A percentile compares a stretch with the other conserved stretches of the same genome.
Evolutionary conservation across 2,888 invertebrate species (phyloP).

Genomic region (Lithophane ornitopus): DNA sequence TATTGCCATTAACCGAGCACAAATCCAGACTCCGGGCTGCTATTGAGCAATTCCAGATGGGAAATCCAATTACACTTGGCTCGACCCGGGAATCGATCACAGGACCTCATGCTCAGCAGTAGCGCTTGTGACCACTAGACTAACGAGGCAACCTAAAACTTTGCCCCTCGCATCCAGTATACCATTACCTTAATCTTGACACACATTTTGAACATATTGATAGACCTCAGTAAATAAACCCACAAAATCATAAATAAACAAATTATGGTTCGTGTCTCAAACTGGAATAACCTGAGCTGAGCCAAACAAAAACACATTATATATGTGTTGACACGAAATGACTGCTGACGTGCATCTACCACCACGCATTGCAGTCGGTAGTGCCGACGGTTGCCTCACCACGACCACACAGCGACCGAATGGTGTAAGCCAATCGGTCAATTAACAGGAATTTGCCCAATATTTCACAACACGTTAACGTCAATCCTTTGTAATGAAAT

Average conservation of each 20-base stretch:
- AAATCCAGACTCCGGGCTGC: too few species aligned
- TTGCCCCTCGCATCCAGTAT: neutral
- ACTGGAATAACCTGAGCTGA: conserved; percentile 1
- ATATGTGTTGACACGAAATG: conserved; percentile 45
- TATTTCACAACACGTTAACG: conserved; percentile 60
- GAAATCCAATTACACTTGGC: too few species aligned
- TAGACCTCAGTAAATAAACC: neutral
- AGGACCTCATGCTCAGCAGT: too few species aligned
- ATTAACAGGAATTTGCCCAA: conserved; percentile 69
- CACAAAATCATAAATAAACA: conserved; percentile 3
- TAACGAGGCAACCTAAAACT: too few species aligned
- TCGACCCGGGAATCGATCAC: too few species aligned
- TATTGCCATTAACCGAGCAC: too few species aligned
- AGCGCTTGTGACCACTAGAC: too few species aligned
- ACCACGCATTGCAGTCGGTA: conserved; percentile 44
- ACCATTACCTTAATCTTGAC: neutral
- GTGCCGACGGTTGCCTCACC: conserved; percentile 52
- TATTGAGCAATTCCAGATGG: too few species aligned
- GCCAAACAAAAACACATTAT: conserved; percentile 27
- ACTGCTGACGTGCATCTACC: conserved; percentile 43
- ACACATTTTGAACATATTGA: neutral
- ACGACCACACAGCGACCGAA: conserved; percentile 46
- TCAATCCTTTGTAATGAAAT: conserved; percentile 66
- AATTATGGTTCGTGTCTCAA: conserved; percentile 17
- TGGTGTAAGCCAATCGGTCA: conserved; percentile 67